phyloP scores from a whole-genome alignment of 2,113 vertebrate genomes.

The Elephas maximus region DNA sequence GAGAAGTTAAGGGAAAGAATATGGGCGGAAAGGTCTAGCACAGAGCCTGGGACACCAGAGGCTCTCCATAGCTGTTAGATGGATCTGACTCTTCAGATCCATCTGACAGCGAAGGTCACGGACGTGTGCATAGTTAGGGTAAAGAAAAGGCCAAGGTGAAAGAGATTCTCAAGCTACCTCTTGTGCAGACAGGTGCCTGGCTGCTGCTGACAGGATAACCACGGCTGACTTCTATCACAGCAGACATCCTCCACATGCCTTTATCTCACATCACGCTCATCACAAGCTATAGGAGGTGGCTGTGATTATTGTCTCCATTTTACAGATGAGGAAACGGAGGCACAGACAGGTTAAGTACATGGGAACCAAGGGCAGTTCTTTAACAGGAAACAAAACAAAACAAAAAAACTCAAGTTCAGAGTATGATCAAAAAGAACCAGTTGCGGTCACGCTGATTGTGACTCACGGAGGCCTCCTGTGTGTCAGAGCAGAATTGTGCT shows the following conservation, averaged over 20 bases:
- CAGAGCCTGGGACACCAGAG: not conserved
- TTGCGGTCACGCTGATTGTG: not conserved
- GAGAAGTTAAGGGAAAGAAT: not conserved
- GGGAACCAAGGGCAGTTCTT: not conserved
- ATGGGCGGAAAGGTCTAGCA: not conserved
- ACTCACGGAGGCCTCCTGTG: not conserved
- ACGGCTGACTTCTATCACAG: rapidly evolving
- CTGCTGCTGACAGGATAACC: too few relatives aligned
- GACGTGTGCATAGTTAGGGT: rapidly evolving
- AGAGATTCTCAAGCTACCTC: not conserved
- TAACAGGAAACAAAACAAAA: not conserved
- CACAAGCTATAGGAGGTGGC: not conserved
- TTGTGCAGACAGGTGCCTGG: not conserved
- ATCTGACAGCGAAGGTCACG: not conserved
- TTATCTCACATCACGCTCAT: not conserved
- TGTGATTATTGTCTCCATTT: not conserved
- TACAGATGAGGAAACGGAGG: not conserved
- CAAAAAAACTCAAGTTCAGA: not conserved
- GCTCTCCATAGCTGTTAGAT: not conserved
- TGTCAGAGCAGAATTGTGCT: not conserved
- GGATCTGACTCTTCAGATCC: not conserved
- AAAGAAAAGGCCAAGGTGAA: rapidly evolving
- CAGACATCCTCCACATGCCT: not conserved
- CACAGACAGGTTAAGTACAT: not conserved
- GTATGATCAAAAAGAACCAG: not conserved